Evolutionary conservation across 2,888 invertebrate species (phyloP), one percentile per base, ranked within the genome.

Genomic region (Tipula lateralis): DNA sequence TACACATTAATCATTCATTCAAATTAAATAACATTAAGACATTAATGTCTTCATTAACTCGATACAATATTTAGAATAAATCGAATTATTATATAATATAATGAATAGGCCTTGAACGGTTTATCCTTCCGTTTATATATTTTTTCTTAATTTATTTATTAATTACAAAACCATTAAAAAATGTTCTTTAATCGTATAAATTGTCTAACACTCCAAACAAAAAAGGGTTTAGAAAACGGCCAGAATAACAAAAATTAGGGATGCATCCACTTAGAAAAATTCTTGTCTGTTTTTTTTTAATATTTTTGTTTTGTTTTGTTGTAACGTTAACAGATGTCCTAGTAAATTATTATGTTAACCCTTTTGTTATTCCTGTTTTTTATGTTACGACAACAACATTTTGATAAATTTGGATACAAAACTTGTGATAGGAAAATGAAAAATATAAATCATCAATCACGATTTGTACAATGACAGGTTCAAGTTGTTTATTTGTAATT

Each of bases 401-500:
- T 66, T 66, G 66, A 66, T 66, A 66, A 66, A 66, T 66, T 66
- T 66, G 24, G 66, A 66, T 66, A 66, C 66, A 66, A 66, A 66
- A 66, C 12, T 66, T 66, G 66, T 66, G 66, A 66, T 66, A 66
- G 66, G 24, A 66, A 66, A 66, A 19, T 66, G 66, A 66, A 66
- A 66, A 66, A 66, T 66, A 66, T 24, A 66, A 66, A 66, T 66
- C 66, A 66, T 66, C 66, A 66, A 66, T 66, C 66, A 66, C 66
- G 66, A 66, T 66, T 66, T 66, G 66, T 66, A 66, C 66, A 66
- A 24, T 66, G 66, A 66, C 66, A 66, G 66, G 66, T 66, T 66
- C 66, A 66, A 66, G 66, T 66, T 66, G 66, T 66, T 66, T 66
- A 66, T 66, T 66, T 66, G 66, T 66, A 66, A 66, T 66, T 66